Base-by-base conservation (phyloP, 2,888 invertebrate species). In the Drosophila subquinaria region DNA sequence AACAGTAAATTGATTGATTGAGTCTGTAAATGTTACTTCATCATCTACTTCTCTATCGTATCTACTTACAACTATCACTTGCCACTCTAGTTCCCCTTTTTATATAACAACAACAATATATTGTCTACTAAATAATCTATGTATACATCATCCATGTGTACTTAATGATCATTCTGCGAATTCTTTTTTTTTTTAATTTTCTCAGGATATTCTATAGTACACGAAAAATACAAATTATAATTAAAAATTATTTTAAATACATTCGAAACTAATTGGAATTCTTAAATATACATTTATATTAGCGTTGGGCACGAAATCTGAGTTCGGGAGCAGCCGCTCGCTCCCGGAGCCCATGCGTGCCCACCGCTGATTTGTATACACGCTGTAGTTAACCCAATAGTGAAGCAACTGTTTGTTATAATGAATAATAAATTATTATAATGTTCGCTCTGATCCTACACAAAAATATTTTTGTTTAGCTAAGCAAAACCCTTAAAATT, bases 1-100 rank as follows among this genome's bases (percentile, higher is more conserved):
- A 79, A 73, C 57, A 79, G 67, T 75, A 62, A 81, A 81, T 63
- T 71, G 20, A 23, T 23, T 23, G 23, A 23, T 23, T 23, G 60
- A 72, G 69, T 79, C 66, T 66, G 65, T 78, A 73, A 79, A 81
- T 81, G 69, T 78, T 78, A 62, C 60, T 77, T 69, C 70, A 78
- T 68, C 70, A 78, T 68, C 70, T 78, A 71, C 62, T 67, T 81
- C 69, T 81, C 63, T 77, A 73, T 66, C 64, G 68, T 81, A 73
- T 17, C 43, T 55, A 66, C 55, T 36, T 48, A 57, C 42, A 27
- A 43, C 56, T 73, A 63, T 63, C 59, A 76, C 78, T 68, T 68
- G 55, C 64, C 52, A 80, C 33, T 81, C 48, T 67, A 72, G 68
- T 43, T 30, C 33, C 50, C 50, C 43, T 17, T 3, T 36, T 2